A percentile compares a stretch with the other conserved stretches of the same genome.
phyloP scores from a whole-genome alignment of 2,797 vertebrate species.

The Chiroxiphia lanceolata region DNA sequence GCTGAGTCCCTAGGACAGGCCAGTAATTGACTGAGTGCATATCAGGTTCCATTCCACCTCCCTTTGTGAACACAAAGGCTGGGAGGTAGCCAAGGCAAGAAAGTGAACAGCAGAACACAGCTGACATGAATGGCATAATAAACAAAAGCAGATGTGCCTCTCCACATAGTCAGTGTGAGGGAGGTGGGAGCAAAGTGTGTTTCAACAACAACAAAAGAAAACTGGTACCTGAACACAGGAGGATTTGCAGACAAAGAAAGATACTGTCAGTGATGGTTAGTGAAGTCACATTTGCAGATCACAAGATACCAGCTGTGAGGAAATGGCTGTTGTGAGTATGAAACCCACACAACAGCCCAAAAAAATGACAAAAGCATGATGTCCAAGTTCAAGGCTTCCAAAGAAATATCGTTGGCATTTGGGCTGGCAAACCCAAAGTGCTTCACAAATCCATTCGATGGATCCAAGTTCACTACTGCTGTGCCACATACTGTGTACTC shows the following conservation, averaged over 20 bases:
- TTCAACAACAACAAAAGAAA: not conserved
- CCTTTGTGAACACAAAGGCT: not conserved
- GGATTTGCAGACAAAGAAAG: not conserved
- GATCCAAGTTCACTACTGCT: not conserved
- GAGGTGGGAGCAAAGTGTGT: not conserved
- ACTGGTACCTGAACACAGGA: not conserved
- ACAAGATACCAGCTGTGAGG: not conserved
- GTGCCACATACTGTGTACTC: not conserved
- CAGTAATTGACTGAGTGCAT: not conserved
- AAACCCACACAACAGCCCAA: not conserved
- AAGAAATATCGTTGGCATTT: not conserved
- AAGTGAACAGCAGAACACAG: slow-evolving; percentile 14
- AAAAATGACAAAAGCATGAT: not conserved
- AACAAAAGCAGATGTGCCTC: slow-evolving; percentile 34
- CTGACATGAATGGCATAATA: slow-evolving; percentile 1
- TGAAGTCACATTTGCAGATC: not conserved
- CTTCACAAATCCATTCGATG: not conserved
- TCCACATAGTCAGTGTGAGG: not conserved
- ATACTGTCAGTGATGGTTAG: not conserved
- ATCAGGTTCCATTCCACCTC: not conserved
- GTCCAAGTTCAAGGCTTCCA: not conserved
- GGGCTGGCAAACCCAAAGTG: not conserved
- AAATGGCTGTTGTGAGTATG: not conserved
- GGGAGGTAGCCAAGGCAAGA: not conserved
- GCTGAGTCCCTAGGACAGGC: not conserved